These are phyloP conservation scores for Cavia porcellus DNA, from an alignment of 2,113 vertebrate species.

Conservation along the genomic window DNA sequence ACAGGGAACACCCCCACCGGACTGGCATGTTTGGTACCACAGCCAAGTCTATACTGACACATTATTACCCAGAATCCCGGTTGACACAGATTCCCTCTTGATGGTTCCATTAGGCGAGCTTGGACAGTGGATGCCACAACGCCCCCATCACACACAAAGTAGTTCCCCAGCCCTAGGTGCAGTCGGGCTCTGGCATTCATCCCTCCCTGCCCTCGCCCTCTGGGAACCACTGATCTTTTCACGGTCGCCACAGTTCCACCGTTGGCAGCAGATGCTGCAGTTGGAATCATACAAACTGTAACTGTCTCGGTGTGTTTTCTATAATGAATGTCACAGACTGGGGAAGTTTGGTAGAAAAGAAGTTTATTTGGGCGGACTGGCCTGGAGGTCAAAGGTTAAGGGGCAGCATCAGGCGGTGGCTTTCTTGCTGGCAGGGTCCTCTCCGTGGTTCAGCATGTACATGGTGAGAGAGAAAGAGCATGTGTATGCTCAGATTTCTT, in stretches of 20 bases:
- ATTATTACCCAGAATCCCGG: neutral
- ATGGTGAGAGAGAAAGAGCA: neutral
- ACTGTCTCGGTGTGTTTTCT: neutral
- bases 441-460: no score
- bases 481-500: neutral
- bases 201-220: neutral
- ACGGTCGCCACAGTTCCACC: neutral
- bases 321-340: neutral
- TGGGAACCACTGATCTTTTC: neutral
- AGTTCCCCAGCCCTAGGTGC: accelerated
- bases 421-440: neutral
- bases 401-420: neutral
- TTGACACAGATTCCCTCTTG: neutral
- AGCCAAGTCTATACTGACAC: no score
- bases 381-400: neutral
- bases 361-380: neutral
- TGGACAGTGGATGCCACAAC: neutral
- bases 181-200: neutral
- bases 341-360: neutral
- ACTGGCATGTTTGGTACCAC: accelerated
- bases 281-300: neutral
- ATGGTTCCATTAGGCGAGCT: neutral
- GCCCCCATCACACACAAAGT: neutral
- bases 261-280: neutral
- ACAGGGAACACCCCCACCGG: neutral